Percentiles rank a stretch among this genome's conserved stretches.
phyloP scores from a whole-genome alignment of 2,888 invertebrate genomes.

The Venusia cambrica region DNA sequence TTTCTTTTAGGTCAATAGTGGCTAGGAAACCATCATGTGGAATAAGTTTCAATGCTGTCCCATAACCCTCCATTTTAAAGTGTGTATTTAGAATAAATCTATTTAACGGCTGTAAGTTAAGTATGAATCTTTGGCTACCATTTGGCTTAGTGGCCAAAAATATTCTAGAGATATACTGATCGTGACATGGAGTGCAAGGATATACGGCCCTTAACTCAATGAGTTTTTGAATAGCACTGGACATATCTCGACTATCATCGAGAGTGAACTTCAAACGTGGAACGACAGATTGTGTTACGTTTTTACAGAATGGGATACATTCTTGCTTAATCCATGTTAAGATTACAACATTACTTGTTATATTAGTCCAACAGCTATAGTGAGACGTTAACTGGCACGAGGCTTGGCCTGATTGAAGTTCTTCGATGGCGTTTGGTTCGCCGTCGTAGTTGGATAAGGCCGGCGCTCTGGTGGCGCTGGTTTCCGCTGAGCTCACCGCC shows the following conservation, averaged over 20 bases:
- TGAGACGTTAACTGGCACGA: conserved; percentile 11
- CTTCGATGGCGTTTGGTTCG: conserved; percentile 1
- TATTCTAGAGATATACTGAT: conserved; percentile 25
- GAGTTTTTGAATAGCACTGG: conserved; percentile 23
- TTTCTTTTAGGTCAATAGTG: conserved; percentile 28
- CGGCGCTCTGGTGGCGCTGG: conserved; percentile 1
- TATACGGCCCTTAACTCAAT: conserved; percentile 26
- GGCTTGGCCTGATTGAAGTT: not conserved
- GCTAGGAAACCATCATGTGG: conserved; percentile 20
- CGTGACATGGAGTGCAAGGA: conserved; percentile 6
- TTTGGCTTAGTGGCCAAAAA: conserved; percentile 28
- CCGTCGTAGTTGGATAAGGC: not conserved
- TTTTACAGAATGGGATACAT: conserved; percentile 7
- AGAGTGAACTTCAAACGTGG: conserved; percentile 1
- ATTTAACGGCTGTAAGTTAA: conserved; percentile 29
- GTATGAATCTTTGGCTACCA: conserved; percentile 25
- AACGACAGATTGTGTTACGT: conserved; percentile 6
- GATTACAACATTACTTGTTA: conserved; percentile 20
- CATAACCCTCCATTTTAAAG: conserved; percentile 33
- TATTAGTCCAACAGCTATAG: conserved; percentile 24
- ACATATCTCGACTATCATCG: conserved; percentile 17
- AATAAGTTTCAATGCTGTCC: conserved; percentile 25
- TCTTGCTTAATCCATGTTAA: conserved; percentile 23
- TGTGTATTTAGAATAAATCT: conserved; percentile 22
- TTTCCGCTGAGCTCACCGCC: conserved; percentile 9